Conservation (phyloP, 2,888 invertebrate genomes). For the Phengaris alcon region DNA sequence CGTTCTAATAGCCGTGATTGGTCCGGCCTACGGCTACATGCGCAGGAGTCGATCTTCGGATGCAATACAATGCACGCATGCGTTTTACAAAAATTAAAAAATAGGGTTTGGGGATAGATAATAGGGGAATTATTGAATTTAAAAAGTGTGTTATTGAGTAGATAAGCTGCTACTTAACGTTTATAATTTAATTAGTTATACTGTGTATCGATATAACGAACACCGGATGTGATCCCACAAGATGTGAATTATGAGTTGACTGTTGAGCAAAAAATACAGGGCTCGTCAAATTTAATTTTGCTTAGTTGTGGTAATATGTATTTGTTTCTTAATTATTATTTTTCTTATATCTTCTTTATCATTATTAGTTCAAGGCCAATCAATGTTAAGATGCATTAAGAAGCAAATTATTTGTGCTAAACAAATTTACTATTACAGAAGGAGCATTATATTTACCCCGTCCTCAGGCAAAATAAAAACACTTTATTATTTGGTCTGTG, state of each 20-base stretch:
- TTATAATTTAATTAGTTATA: slow-evolving; percentile 47
- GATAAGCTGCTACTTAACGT: slow-evolving; percentile 45
- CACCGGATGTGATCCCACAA: neutral
- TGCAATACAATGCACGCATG: slow-evolving; percentile 30
- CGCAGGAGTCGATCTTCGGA: slow-evolving; percentile 24
- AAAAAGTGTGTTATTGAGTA: slow-evolving; percentile 23
- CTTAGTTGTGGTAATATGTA: neutral
- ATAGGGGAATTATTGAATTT: slow-evolving; percentile 14
- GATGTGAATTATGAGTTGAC: neutral
- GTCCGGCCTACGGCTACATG: slow-evolving; percentile 1
- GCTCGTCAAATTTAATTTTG: slow-evolving; percentile 1
- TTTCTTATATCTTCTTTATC: neutral
- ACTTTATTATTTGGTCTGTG: too few relatives aligned
- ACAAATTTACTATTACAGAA: too few relatives aligned
- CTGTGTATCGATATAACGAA: neutral
- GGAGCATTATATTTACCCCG: too few relatives aligned
- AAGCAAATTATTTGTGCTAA: too few relatives aligned
- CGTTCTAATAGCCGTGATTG: slow-evolving; percentile 19
- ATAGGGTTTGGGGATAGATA: slow-evolving; percentile 34
- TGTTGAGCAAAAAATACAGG: slow-evolving; percentile 3
- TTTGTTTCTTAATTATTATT: neutral
- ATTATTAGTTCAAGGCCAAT: neutral
- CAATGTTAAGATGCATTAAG: too few relatives aligned
- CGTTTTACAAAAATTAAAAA: slow-evolving; percentile 34
- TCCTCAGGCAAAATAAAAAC: too few relatives aligned